phyloP scores from a whole-genome alignment of 1,140 invertebrate genomes.

The Magallana ariakensis region DNA sequence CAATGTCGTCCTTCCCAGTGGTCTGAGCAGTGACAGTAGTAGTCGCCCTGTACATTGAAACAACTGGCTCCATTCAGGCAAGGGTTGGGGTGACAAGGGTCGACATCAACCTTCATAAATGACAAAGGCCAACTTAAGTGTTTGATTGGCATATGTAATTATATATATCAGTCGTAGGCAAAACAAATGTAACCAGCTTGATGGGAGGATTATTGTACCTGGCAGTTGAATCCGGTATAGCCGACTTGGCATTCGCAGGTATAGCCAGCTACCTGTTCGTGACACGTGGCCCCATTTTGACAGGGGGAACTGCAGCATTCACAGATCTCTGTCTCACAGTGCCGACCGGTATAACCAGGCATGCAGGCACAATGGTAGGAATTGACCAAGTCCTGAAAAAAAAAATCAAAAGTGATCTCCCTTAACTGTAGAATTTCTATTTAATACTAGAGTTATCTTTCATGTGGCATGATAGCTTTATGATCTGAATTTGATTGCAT shows the following conservation, averaged over 20 bases:
- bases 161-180: no score
- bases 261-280: constrained; percentile 83
- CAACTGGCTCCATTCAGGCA: constrained; percentile 87
- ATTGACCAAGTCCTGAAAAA: constrained; percentile 73
- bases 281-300: constrained; percentile 93
- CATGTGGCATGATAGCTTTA: background rate
- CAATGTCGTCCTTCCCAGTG: constrained; percentile 51
- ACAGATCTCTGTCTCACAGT: constrained; percentile 84
- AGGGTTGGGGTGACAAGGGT: constrained; percentile 84
- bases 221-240: constrained; percentile 79
- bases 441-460: background rate
- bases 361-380: constrained; percentile 86
- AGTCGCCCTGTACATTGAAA: constrained; percentile 75
- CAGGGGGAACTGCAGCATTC: constrained; percentile 96
- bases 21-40: constrained; percentile 70
- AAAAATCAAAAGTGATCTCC: background rate
- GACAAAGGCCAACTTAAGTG: no score
- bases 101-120: constrained; percentile 72
- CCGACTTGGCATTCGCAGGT: constrained; percentile 82
- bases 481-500: background rate
- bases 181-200: no score
- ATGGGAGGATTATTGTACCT: constrained; percentile 60
- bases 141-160: no score
- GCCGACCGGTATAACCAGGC: constrained; percentile 82
- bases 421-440: background rate